These are phyloP conservation scores for Drosophila testacea DNA, from an alignment of 2,888 invertebrate species.

Conservation along the genomic window DNA sequence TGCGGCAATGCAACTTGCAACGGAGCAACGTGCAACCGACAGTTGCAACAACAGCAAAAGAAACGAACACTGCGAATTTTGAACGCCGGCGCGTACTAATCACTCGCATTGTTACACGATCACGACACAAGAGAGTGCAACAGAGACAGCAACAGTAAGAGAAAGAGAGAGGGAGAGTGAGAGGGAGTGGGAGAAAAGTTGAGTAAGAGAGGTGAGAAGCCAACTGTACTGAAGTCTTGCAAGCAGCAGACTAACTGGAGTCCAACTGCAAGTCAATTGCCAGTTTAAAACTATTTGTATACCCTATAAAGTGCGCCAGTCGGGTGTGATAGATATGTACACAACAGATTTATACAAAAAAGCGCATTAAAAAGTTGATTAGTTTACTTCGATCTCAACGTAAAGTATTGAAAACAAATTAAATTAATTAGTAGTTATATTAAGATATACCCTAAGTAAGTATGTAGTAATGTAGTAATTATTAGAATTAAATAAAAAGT, in stretches of 20 bases:
- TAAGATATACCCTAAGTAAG: neutral
- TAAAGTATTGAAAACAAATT: too few relatives aligned
- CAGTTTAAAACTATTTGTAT: conserved; percentile 23
- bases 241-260: conserved; percentile 52
- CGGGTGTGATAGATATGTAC: neutral
- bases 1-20: conserved; percentile 67
- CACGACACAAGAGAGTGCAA: conserved; percentile 33
- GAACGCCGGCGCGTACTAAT: conserved; percentile 82
- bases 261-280: conserved; percentile 40
- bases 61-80: conserved; percentile 49
- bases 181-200: neutral
- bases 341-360: neutral
- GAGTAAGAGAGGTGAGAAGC: neutral
- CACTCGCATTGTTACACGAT: conserved; percentile 81
- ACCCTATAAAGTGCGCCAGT: conserved; percentile 12
- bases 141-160: neutral
- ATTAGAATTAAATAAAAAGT: too few relatives aligned
- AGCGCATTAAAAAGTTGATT: too few relatives aligned
- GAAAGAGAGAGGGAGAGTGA: neutral
- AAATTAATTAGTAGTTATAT: too few relatives aligned
- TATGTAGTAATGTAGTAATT: too few relatives aligned
- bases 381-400: too few relatives aligned
- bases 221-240: neutral
- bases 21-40: conserved; percentile 20
- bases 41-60: conserved; percentile 21